These are phyloP conservation scores for Oceanodroma tethys DNA, from an alignment of 2,113 vertebrate species.

Conservation along the genomic window DNA sequence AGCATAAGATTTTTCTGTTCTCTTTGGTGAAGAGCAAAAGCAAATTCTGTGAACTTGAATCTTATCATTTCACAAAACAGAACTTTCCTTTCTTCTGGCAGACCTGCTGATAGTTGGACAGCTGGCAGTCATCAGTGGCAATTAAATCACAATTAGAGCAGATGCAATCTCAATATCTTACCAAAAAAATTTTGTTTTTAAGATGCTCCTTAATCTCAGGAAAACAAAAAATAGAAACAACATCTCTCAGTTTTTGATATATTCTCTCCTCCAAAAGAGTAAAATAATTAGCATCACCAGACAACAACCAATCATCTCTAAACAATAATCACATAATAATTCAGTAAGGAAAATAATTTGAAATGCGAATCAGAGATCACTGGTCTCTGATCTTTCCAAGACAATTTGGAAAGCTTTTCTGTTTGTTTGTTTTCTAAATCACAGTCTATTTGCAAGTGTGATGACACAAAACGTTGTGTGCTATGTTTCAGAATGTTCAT, in stretches of 20 bases:
- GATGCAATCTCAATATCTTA: not conserved
- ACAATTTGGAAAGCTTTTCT: not conserved
- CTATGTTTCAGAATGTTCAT: not conserved
- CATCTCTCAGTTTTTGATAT: not conserved
- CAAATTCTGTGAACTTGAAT: not conserved
- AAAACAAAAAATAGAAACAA: not conserved
- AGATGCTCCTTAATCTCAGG: not conserved
- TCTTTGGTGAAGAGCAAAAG: not conserved
- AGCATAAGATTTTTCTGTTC: not conserved
- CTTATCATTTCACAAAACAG: not conserved
- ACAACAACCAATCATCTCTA: not conserved
- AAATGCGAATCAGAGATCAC: not conserved
- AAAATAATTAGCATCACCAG: not conserved
- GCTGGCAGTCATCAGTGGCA: not conserved
- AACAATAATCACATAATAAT: not conserved
- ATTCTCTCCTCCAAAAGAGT: not conserved
- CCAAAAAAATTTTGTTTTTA: not conserved
- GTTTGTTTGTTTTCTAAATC: not conserved
- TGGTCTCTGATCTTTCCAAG: not conserved
- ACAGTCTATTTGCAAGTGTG: not conserved
- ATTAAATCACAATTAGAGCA: not conserved
- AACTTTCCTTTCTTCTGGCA: not conserved
- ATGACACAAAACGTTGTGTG: not conserved
- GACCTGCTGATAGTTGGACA: not conserved
- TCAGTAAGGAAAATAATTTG: not conserved